These are phyloP conservation scores for Poecilus cupreus DNA, from an alignment of 2,888 invertebrate genomes.

Conservation along the genomic window DNA sequence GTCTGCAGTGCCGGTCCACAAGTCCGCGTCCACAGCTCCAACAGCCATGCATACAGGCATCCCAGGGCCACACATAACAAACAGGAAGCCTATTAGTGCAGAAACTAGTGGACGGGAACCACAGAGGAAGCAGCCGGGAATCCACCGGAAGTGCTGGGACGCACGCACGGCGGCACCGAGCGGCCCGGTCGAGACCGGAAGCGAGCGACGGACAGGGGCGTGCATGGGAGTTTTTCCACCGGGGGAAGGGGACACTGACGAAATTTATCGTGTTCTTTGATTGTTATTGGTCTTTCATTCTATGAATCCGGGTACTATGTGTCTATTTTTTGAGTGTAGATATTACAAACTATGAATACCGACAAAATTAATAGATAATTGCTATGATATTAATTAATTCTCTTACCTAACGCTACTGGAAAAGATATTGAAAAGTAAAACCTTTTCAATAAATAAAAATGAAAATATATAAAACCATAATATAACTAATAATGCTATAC, in stretches of 20 bases:
- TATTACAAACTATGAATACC: no score
- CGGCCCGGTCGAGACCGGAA: not conserved
- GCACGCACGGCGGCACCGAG: slow-evolving; percentile 35
- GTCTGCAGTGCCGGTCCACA: not conserved
- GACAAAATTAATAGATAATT: no score
- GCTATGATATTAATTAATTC: no score
- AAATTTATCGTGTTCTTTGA: no score
- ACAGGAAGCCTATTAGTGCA: slow-evolving; percentile 57
- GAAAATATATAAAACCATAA: no score
- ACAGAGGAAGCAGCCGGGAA: slow-evolving; percentile 45
- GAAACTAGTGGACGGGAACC: slow-evolving; percentile 59
- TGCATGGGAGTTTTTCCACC: not conserved
- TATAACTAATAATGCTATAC: no score
- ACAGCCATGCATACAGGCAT: not conserved
- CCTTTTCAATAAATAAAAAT: no score
- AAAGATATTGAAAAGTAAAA: no score
- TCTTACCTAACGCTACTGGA: no score
- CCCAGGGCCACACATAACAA: slow-evolving; percentile 48
- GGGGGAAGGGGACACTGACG: not conserved
- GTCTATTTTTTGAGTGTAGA: no score
- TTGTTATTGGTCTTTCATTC: no score
- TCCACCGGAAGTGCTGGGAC: slow-evolving; percentile 44
- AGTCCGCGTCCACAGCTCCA: not conserved
- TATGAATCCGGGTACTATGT: no score
- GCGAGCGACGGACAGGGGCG: not conserved